Percentiles rank a stretch among this genome's conserved stretches.
Conservation (phyloP, 2,113 vertebrate species). For the Phylloscopus whistleri region DNA sequence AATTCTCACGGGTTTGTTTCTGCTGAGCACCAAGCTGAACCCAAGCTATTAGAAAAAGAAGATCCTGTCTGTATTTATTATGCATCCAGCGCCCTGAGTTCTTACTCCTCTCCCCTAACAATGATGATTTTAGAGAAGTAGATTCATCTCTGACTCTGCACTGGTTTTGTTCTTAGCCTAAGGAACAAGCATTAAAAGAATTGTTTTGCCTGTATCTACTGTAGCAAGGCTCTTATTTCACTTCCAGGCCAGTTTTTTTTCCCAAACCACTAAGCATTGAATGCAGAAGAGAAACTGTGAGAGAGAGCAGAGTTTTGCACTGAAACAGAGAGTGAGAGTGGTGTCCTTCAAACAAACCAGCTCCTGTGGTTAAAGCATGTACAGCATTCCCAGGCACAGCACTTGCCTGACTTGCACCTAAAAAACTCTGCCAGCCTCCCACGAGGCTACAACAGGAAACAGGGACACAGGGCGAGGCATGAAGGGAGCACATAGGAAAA, state of each 20-base stretch:
- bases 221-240: background rate
- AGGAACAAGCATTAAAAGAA: background rate
- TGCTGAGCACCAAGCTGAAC: background rate
- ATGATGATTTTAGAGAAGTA: background rate
- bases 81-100: background rate
- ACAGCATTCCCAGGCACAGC: background rate
- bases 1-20: background rate
- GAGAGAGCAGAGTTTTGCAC: background rate
- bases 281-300: conserved; percentile 55
- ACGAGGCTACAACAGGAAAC: rapidly evolving
- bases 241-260: background rate
- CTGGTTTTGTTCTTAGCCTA: background rate
- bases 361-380: background rate
- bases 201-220: background rate
- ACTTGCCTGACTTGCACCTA: background rate
- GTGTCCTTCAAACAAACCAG: background rate
- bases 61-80: background rate
- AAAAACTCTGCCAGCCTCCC: background rate
- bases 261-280: background rate
- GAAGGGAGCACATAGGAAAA: background rate
- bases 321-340: background rate
- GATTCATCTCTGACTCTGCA: background rate
- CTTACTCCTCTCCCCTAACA: background rate
- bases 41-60: background rate
- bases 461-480: rapidly evolving